These are phyloP conservation scores for Rhyacophila evoluta DNA, from an alignment of 2,888 invertebrate species.

Conservation along the genomic window DNA sequence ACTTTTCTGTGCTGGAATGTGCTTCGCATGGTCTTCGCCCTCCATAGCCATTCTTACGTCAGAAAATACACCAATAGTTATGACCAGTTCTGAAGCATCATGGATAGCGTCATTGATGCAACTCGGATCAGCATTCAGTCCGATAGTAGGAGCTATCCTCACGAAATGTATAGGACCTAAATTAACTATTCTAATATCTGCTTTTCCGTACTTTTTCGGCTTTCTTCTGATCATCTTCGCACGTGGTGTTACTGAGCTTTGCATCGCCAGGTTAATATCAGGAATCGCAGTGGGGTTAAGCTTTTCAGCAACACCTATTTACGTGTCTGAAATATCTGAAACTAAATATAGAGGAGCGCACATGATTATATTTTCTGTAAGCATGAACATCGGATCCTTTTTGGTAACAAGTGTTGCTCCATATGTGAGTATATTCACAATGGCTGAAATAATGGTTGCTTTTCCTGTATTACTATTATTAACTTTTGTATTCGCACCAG, in stretches of 20 bases:
- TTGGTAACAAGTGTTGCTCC: conserved; percentile 50
- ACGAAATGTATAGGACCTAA: conserved; percentile 45
- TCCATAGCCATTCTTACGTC: conserved; percentile 59
- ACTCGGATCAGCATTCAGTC: conserved; percentile 38
- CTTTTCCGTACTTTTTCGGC: conserved; percentile 33
- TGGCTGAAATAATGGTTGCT: conserved; percentile 43
- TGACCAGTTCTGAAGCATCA: conserved; percentile 60
- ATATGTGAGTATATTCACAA: conserved; percentile 38
- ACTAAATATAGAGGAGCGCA: conserved; percentile 47
- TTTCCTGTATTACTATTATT: conserved; percentile 45
- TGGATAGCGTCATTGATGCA: conserved; percentile 57
- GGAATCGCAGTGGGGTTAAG: conserved; percentile 47
- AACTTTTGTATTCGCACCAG: conserved; percentile 47
- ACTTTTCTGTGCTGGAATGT: conserved; percentile 57
- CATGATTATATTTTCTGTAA: conserved; percentile 39
- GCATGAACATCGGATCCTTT: conserved; percentile 35
- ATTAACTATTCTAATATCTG: conserved; percentile 35
- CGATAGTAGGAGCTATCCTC: conserved; percentile 31
- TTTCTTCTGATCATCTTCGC: conserved; percentile 42
- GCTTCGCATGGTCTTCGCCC: conserved; percentile 63
- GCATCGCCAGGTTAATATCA: conserved; percentile 57
- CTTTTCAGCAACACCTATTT: conserved; percentile 48
- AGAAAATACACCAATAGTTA: conserved; percentile 57
- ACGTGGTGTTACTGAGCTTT: conserved; percentile 56
- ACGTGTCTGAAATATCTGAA: conserved; percentile 53